Percentiles rank a stretch among this genome's conserved stretches.
phyloP scores from a whole-genome alignment of 2,797 vertebrate species.

The Novumbra hubbsi region DNA sequence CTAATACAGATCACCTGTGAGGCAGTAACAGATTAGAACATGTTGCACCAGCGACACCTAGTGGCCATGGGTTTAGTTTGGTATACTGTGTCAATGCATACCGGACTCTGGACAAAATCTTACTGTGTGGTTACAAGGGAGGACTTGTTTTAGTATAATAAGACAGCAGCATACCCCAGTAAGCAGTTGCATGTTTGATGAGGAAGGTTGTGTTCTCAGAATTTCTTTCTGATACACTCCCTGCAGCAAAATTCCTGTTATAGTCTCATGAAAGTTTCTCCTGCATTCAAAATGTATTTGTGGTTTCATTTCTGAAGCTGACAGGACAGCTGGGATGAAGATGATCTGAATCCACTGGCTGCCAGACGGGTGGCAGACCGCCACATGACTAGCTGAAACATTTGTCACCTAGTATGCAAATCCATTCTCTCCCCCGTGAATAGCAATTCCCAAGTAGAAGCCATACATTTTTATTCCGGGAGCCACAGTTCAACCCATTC shows the following conservation, averaged over 20 bases:
- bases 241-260: not conserved
- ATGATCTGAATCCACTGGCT: too few species aligned
- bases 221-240: not conserved
- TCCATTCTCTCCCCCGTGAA: not conserved
- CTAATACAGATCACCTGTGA: too few species aligned
- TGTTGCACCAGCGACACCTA: not conserved
- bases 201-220: not conserved
- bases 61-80: not conserved
- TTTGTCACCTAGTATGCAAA: not conserved
- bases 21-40: not conserved
- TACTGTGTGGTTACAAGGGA: not conserved
- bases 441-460: not conserved
- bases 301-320: too few species aligned
- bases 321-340: too few species aligned
- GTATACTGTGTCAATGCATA: not conserved
- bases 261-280: too few species aligned
- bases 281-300: too few species aligned
- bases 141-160: not conserved
- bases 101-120: not conserved
- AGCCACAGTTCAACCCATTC: too few species aligned
- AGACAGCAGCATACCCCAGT: not conserved
- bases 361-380: too few species aligned
- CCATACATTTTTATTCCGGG: too few species aligned
- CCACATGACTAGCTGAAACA: not conserved
- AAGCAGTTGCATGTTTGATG: not conserved